These are phyloP conservation scores for Cololabis saira DNA, from an alignment of 2,113 vertebrate species.

Conservation along the genomic window DNA sequence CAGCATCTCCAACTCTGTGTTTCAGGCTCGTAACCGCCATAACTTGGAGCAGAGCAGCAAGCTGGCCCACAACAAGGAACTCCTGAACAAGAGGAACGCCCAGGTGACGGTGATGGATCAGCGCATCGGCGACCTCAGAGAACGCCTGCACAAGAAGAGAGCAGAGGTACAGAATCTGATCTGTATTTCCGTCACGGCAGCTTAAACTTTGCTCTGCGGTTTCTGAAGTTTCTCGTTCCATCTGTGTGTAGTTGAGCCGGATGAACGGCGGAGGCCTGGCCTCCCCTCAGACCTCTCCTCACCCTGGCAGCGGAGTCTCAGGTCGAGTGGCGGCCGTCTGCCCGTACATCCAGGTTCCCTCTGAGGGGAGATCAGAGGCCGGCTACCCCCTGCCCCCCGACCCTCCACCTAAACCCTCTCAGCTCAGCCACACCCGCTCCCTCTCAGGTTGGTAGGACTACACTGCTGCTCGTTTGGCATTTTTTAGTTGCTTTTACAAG, in stretches of 20 bases:
- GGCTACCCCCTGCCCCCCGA: constrained; percentile 83
- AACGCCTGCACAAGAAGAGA: constrained; percentile 95
- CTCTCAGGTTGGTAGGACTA: constrained; percentile 85
- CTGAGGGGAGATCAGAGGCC: constrained; percentile 75
- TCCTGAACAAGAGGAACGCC: constrained; percentile 93
- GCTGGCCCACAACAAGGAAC: constrained; percentile 94
- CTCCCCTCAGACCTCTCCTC: constrained; percentile 84
- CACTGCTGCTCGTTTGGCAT: not conserved
- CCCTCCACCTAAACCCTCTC: constrained; percentile 88
- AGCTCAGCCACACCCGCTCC: constrained; percentile 86
- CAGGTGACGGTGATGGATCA: constrained; percentile 98
- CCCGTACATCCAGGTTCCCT: constrained; percentile 93
- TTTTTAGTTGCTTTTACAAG: not conserved
- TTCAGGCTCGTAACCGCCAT: constrained; percentile 94
- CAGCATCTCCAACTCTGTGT: fast-evolving
- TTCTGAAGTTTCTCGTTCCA: not conserved
- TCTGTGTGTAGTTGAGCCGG: constrained; percentile 84
- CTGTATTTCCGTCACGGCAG: not conserved
- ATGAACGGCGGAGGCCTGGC: constrained; percentile 84
- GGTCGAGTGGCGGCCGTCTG: constrained; percentile 95
- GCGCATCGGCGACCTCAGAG: constrained; percentile 90
- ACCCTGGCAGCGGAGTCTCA: constrained; percentile 82
- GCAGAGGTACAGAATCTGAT: constrained; percentile 86
- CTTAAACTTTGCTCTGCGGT: not conserved
- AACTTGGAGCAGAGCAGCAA: constrained; percentile 96